Evolutionary conservation across 1,140 invertebrate species (phyloP).

Genomic region (Palaemon carinicauda): DNA sequence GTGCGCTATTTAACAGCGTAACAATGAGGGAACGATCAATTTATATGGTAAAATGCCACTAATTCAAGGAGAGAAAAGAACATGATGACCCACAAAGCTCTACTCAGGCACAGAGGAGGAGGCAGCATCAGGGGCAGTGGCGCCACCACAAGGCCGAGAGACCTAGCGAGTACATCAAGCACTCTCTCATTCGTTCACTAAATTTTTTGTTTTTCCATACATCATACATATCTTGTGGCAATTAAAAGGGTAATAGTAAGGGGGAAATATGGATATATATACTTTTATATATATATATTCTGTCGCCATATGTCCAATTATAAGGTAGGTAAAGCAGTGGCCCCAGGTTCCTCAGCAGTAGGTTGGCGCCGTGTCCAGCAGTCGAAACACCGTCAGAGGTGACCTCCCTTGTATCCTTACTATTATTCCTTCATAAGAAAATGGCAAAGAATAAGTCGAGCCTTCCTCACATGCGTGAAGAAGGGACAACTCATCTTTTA

Average conservation of each 20-base stretch:
- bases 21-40: constrained; percentile 48
- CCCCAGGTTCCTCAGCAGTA: constrained; percentile 55
- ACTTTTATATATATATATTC: constrained; percentile 20
- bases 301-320: constrained; percentile 51
- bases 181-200: too few species aligned
- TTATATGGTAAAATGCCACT: constrained; percentile 48
- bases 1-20: constrained; percentile 49
- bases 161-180: neutral
- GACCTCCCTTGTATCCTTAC: constrained; percentile 15
- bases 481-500: neutral
- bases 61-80: constrained; percentile 26
- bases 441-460: too few species aligned
- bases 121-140: constrained; percentile 42
- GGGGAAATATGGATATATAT: neutral
- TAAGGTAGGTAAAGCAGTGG: constrained; percentile 22
- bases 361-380: constrained; percentile 38
- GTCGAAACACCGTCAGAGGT: constrained; percentile 24
- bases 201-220: too few species aligned
- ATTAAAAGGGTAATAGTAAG: neutral
- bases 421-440: neutral
- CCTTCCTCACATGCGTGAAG: neutral
- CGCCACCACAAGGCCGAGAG: neutral
- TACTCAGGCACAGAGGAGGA: neutral
- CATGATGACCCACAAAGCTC: neutral
- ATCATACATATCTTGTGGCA: neutral